Evolutionary conservation across 2,113 vertebrate species (phyloP).

Genomic region (Calonectris borealis): DNA sequence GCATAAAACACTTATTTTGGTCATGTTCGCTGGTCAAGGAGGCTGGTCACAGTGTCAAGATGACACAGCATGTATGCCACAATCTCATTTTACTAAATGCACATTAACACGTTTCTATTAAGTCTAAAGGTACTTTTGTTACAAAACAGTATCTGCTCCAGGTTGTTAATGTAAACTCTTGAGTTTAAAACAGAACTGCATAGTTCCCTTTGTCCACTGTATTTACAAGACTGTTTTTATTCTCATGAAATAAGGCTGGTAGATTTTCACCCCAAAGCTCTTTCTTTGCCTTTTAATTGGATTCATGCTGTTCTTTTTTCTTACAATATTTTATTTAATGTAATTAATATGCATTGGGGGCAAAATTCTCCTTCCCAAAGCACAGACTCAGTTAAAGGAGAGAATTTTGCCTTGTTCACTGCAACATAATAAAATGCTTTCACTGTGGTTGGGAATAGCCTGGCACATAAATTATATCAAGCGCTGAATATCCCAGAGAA

Average conservation of each 20-base stretch:
- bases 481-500: not conserved
- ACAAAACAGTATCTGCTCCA: not conserved
- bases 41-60: not conserved
- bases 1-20: not conserved
- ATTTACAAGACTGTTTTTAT: not conserved
- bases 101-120: fast-evolving
- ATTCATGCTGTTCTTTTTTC: not conserved
- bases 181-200: not conserved
- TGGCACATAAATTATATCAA: not conserved
- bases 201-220: not conserved
- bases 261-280: not conserved
- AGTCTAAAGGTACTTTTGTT: not conserved
- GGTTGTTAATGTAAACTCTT: not conserved
- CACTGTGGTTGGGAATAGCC: not conserved
- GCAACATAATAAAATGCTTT: not conserved
- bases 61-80: not conserved
- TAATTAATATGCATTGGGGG: not conserved
- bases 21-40: not conserved
- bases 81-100: not conserved
- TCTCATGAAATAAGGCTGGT: not conserved
- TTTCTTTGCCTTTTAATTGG: not conserved
- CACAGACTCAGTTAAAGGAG: not conserved
- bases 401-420: not conserved
- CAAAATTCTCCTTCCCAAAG: not conserved
- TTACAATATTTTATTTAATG: not conserved